phyloP scores from a whole-genome alignment of 2,113 vertebrate species.

The Tympanuchus pallidicinctus region DNA sequence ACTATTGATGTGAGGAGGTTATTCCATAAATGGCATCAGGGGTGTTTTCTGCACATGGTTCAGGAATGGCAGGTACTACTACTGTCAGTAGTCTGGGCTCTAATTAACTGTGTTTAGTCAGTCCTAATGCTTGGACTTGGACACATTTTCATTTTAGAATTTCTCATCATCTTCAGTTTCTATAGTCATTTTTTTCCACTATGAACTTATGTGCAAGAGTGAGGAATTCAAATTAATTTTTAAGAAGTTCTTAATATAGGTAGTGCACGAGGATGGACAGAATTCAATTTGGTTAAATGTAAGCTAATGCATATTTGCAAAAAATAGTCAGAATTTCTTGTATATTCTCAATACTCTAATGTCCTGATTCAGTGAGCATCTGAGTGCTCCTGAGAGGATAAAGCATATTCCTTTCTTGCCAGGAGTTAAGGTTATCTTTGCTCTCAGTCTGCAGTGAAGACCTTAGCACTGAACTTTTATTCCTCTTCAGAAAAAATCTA shows the following conservation, averaged over 20 bases:
- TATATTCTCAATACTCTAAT: neutral
- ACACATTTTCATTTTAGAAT: neutral
- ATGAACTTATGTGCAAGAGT: neutral
- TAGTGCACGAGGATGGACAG: neutral
- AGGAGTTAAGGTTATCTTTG: neutral
- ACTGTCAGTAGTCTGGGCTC: neutral
- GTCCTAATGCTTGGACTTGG: neutral
- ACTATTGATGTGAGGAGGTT: neutral
- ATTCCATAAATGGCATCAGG: neutral
- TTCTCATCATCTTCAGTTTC: neutral
- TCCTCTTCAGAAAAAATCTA: neutral
- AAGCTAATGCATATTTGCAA: constrained; percentile 12
- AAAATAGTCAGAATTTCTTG: constrained; percentile 1
- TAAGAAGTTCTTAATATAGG: neutral
- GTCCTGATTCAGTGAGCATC: neutral
- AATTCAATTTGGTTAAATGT: constrained; percentile 8
- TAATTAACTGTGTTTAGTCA: neutral
- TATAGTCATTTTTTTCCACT: neutral
- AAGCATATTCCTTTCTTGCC: neutral
- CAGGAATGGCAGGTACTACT: neutral
- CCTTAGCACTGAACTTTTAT: neutral
- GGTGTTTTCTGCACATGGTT: neutral
- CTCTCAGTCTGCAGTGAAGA: neutral
- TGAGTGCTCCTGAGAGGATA: neutral
- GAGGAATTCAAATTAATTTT: neutral